These are phyloP conservation scores for Montipora foliosa DNA, from an alignment of 64 coral and sea anemone species.

Conservation along the genomic window DNA sequence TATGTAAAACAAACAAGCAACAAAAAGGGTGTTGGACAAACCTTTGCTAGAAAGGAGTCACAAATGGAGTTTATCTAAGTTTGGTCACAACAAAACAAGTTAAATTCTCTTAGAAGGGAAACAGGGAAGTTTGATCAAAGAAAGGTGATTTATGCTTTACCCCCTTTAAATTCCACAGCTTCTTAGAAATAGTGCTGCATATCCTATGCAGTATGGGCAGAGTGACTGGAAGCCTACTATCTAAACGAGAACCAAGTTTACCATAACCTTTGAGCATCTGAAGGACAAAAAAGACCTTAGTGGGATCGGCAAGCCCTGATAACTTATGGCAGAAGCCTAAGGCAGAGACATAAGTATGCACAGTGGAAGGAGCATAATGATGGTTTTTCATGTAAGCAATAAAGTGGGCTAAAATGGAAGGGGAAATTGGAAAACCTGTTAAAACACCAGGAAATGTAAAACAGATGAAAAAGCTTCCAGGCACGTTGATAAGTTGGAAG, in stretches of 20 bases:
- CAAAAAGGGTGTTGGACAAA: conserved; percentile 31
- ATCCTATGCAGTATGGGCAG: no score
- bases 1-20: conserved; percentile 64
- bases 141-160: not conserved
- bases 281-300: conserved; percentile 26
- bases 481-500: conserved; percentile 55
- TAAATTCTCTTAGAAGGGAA: not conserved
- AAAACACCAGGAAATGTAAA: conserved; percentile 13
- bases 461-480: conserved; percentile 22
- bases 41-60: conserved; percentile 37
- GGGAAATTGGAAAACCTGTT: not conserved
- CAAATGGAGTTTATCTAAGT: conserved; percentile 59
- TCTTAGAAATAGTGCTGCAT: no score
- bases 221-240: no score
- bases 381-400: conserved; percentile 47
- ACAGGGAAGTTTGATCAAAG: conserved; percentile 46
- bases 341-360: conserved; percentile 51
- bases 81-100: conserved; percentile 37
- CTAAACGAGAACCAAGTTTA: no score
- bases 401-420: not conserved
- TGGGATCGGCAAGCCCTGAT: not conserved
- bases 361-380: conserved; percentile 43
- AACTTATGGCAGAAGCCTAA: conserved; percentile 51
- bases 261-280: conserved; percentile 19
- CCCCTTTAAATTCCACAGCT: no score